Evolutionary conservation across 2,113 vertebrate genomes (phyloP), one percentile per base, ranked within the genome.

Genomic region (Corythaixoides concolor): DNA sequence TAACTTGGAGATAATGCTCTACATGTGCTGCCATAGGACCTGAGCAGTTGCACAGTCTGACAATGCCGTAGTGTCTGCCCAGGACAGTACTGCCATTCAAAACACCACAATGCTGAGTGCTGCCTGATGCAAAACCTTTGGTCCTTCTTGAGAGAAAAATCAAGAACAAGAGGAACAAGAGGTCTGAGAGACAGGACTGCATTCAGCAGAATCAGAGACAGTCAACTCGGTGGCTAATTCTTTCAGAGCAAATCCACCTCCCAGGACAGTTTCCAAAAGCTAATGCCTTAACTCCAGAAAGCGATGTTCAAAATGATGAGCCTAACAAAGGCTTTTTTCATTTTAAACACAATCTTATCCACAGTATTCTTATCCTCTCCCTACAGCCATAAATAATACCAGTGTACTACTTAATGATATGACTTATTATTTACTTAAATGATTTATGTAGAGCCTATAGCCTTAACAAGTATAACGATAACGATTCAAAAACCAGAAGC

Each of bases 351-450:
- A 58, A 15, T 35, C 50, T 79, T 69, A 79, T 13, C 58, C 32
- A 79, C 41, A 47, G 20, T 23, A 56, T 78, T 95, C 84, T 73
- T 90, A 73, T n/a, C 12, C 32, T 90, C 47, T 91, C 70, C 62
- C 89, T 79, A 85, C 81, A 97, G 77, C 84, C 93, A 85, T 91
- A 96, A 97, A 94, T 90, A 96, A 96, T 68, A 87, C 17, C 59
- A 60, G 50, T 69, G 82, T 97, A 91, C 95, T 96, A 96, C 91
- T 96, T 96, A 95, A 96, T 92, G 70, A 94, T 94, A 96, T 90
- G 53, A 86, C 85, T 97, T 97, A 97, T 96, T 97, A 97, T 96
- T 96, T 95, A 95, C 94, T 95, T 96, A 89, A 95, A 89, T 95
- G 88, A 95, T 97, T 94, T 95, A 95, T 91, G 95, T 49, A 95